Evolutionary conservation across 2,113 vertebrate genomes (phyloP), one percentile per base, ranked within the genome.

Genomic region (Hirundichthys speculiger): DNA sequence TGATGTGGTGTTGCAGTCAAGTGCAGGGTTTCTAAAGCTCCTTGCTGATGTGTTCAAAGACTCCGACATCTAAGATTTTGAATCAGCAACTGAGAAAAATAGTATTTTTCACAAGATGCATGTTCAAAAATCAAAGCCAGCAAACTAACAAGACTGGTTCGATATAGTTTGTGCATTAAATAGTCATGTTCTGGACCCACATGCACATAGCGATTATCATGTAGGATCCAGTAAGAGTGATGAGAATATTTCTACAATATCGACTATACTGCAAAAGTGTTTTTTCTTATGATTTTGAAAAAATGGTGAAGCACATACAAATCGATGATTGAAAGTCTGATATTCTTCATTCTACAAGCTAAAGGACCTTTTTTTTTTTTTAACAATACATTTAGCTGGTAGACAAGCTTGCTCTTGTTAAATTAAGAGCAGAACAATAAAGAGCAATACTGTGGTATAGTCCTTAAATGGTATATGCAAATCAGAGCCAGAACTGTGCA

Each of bases 401-500:
- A 30, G 30, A 42, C 47, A 47, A 52, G 13, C 20, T 14, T 15
- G 50, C 48, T 15, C 30, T 47, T 40, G n/a, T n/a, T n/a, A n/a
- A n/a, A n/a, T n/a, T n/a, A n/a, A n/a, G n/a, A n/a, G n/a, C n/a
- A n/a, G n/a, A n/a, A n/a, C n/a, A n/a, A n/a, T n/a, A n/a, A n/a
- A n/a, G n/a, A n/a, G n/a, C n/a, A n/a, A 13, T 68, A 18, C 21
- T 1, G 24, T 39, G 14, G 16, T 3, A 27, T 48, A 5, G 24
- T 62, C 12, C 24, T 54, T 64, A 53, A 70, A 50, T 15, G 34
- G 12, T 13, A 12, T 20, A 24, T 56, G 60, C 68, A 72, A 54
- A 61, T 54, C 61, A 43, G 19, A 40, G 30, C 54, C 4, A 16
- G 21, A 60, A 30, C 55, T 46, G 61, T 51, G 51, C 46, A 12